Base-by-base conservation (phyloP, 1,140 invertebrate genomes). In the Asbolus verrucosus region DNA sequence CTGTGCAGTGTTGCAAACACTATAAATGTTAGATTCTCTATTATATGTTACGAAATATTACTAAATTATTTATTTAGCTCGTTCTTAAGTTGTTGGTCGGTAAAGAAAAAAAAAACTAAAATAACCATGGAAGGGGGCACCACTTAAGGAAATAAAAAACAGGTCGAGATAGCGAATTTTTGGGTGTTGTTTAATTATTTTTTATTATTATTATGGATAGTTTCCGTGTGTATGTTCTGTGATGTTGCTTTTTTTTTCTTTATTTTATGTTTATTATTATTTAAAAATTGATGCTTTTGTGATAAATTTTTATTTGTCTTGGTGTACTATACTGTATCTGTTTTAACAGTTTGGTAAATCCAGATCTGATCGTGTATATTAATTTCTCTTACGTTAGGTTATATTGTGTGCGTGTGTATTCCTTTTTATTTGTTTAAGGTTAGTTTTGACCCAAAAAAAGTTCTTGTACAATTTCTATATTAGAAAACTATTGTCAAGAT, bases 21-120 rank as follows among this genome's bases (percentile, higher is more conserved):
- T 76, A 75, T 78, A 78, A 77, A 76, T 78, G 77, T 78, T 78
- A 78, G 77, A 78, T 77, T 78, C 73, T 78, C 76, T 77, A 78
- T 78, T 77, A 75, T 78, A 77, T 78, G 76, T 77, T 77, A 76
- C 69, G 70, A 76, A 77, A 74, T 70, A 73, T 74, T 74, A 74
- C 73, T 76, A 69, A 70, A 74, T 76, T 74, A 76, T 76, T 76
- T 73, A 73, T 76, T 72, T 70, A 70, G 71, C 61, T 73, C 69
- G 65, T 70, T 73, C 69, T 76, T 73, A 73, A 73, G 71, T 76
- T 76, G 73, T 76, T 76, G 65, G 69, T 71, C 60, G 59, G 33
- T 63, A 31, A 61, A 60, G 11, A 67, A 39, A 63, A 14, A 59
- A 31, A 50, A 39, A 24, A 2, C 6, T 31, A 33, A 21, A 39